Evolutionary conservation across 2,113 vertebrate species (phyloP).

Genomic region (Symphodus melops): DNA sequence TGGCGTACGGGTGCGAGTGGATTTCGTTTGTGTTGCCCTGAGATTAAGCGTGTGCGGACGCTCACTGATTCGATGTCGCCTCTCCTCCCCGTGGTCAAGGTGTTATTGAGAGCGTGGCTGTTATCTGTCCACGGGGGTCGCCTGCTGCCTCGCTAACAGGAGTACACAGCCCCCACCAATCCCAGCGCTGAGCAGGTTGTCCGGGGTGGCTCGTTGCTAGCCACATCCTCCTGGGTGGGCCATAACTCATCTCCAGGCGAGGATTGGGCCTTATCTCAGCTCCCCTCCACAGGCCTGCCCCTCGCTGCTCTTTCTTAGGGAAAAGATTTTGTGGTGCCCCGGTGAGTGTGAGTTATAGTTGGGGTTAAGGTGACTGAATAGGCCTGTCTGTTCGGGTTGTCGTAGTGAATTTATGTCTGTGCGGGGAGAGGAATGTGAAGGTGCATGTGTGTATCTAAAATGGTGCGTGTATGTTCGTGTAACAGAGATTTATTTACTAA

Average conservation of each 20-base stretch:
- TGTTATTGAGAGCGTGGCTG: slow-evolving; percentile 76
- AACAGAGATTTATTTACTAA: slow-evolving; percentile 51
- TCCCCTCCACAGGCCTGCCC: slow-evolving; percentile 64
- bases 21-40: slow-evolving; percentile 22
- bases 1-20: slow-evolving; percentile 38
- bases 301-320: slow-evolving; percentile 67
- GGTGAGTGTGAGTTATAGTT: slow-evolving; percentile 74
- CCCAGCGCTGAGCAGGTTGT: slow-evolving; percentile 53
- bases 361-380: slow-evolving; percentile 79
- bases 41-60: slow-evolving; percentile 9
- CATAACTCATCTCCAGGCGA: slow-evolving; percentile 77
- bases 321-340: slow-evolving; percentile 70
- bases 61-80: slow-evolving; percentile 54
- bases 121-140: slow-evolving; percentile 72
- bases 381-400: slow-evolving; percentile 69
- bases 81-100: slow-evolving; percentile 73
- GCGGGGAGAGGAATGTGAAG: slow-evolving; percentile 53
- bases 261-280: slow-evolving; percentile 76
- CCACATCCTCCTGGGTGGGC: slow-evolving; percentile 80
- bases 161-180: slow-evolving; percentile 60
- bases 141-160: slow-evolving; percentile 53
- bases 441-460: slow-evolving; percentile 24
- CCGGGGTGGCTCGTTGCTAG: slow-evolving; percentile 64
- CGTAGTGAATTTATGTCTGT: slow-evolving; percentile 68
- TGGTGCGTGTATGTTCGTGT: background rate